These are phyloP conservation scores for Rhorus exstirpatorius DNA, from an alignment of 2,888 invertebrate species.

Conservation along the genomic window DNA sequence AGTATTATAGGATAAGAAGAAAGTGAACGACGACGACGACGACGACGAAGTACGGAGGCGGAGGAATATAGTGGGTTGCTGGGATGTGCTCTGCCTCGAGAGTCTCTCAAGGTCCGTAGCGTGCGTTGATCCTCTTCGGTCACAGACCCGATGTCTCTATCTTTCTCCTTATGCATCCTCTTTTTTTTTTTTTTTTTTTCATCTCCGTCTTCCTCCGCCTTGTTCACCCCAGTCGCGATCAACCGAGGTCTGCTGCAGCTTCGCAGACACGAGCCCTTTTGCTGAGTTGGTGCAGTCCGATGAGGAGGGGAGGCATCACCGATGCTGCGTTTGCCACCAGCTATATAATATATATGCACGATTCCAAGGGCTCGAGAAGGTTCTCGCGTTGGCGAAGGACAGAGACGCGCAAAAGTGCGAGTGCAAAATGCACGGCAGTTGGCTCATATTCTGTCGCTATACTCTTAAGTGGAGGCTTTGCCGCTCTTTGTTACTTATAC, in stretches of 20 bases:
- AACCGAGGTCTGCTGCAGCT: slow-evolving; percentile 36
- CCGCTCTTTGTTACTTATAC: slow-evolving; percentile 54
- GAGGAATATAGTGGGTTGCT: slow-evolving; percentile 54
- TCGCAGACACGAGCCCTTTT: slow-evolving; percentile 70
- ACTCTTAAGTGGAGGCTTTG: slow-evolving; percentile 38
- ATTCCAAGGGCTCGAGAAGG: slow-evolving; percentile 61
- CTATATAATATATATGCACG: slow-evolving; percentile 7
- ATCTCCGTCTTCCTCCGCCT: slow-evolving; percentile 53
- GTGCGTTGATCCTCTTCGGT: slow-evolving; percentile 85
- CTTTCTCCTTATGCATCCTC: slow-evolving; percentile 66
- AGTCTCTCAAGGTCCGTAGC: slow-evolving; percentile 85
- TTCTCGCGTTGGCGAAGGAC: slow-evolving; percentile 52
- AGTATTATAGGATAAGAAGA: slow-evolving; percentile 60
- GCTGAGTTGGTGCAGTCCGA: slow-evolving; percentile 41
- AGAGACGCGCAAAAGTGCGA: slow-evolving; percentile 20
- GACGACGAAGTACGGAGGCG: slow-evolving; percentile 51
- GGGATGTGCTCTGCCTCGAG: slow-evolving; percentile 70
- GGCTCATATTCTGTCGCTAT: slow-evolving; percentile 17
- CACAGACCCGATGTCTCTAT: slow-evolving; percentile 82
- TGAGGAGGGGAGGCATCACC: slow-evolving; percentile 46
- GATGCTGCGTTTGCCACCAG: slow-evolving; percentile 20
- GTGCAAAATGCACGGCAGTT: not conserved
- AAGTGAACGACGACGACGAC: slow-evolving; percentile 58
- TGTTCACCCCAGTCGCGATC: slow-evolving; percentile 41
- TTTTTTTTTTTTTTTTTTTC: slow-evolving; percentile 61